These are phyloP conservation scores for Bradypodion pumilum DNA, from an alignment of 2,797 vertebrate species.

Conservation along the genomic window DNA sequence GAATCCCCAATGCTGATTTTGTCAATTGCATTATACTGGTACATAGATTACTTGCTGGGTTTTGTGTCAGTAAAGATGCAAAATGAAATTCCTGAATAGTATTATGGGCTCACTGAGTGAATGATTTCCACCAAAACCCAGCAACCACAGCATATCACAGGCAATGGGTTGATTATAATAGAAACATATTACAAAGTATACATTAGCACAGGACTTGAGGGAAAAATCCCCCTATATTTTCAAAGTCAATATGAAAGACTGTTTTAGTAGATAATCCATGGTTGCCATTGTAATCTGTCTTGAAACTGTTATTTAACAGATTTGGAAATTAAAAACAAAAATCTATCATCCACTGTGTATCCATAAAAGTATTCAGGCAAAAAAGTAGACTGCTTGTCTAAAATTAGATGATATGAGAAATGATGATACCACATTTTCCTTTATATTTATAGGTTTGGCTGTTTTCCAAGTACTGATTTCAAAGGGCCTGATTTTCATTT, in stretches of 20 bases:
- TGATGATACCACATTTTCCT: slow-evolving; percentile 21
- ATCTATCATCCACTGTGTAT: neutral
- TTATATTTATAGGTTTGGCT: slow-evolving; percentile 36
- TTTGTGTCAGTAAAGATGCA: neutral
- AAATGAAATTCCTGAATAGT: neutral
- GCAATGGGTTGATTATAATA: too few species aligned
- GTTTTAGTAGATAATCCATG: neutral
- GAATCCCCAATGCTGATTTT: neutral
- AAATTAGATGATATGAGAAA: slow-evolving; percentile 30
- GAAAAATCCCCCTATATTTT: neutral
- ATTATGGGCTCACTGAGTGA: neutral
- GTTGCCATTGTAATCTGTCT: neutral
- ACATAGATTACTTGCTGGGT: neutral
- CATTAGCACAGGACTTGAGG: too few species aligned
- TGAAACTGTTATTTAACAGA: neutral
- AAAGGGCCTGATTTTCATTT: slow-evolving; percentile 43
- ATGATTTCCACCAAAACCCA: neutral
- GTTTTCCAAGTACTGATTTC: slow-evolving; percentile 41
- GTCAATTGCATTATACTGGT: neutral
- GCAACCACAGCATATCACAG: neutral
- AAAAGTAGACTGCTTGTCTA: neutral
- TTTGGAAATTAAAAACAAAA: neutral
- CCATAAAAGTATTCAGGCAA: slow-evolving; percentile 9
- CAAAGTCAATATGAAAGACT: neutral
- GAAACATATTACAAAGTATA: too few species aligned